These are phyloP conservation scores for Ophioninae sp. DNA, from an alignment of 2,888 invertebrate species.

Conservation along the genomic window DNA sequence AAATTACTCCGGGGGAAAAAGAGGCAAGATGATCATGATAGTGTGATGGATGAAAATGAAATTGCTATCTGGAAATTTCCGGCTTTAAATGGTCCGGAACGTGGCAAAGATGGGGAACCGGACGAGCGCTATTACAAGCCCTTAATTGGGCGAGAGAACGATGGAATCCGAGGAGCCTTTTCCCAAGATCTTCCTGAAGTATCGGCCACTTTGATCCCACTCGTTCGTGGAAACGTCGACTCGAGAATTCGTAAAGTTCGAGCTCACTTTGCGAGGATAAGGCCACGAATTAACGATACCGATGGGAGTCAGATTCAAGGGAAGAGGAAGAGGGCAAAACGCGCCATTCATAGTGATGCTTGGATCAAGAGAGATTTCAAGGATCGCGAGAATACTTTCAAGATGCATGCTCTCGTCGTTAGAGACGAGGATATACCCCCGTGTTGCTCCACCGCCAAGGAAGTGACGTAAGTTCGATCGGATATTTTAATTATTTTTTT, in stretches of 20 bases:
- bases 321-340: slow-evolving; percentile 27
- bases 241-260: slow-evolving; percentile 15
- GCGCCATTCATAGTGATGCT: slow-evolving; percentile 27
- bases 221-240: slow-evolving; percentile 8
- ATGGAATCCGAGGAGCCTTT: background rate
- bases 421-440: slow-evolving; percentile 67
- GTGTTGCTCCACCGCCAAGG: slow-evolving; percentile 63
- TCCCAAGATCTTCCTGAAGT: slow-evolving; percentile 22
- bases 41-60: slow-evolving; percentile 20
- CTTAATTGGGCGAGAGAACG: slow-evolving; percentile 11
- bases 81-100: slow-evolving; percentile 15
- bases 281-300: background rate
- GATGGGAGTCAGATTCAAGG: background rate
- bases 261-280: background rate
- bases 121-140: background rate
- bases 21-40: background rate
- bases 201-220: slow-evolving; percentile 24
- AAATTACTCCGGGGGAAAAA: background rate
- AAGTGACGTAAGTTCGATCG: slow-evolving; percentile 65
- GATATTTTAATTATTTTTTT: background rate
- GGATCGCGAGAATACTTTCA: slow-evolving; percentile 46
- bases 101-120: background rate
- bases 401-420: slow-evolving; percentile 69
- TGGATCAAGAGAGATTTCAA: slow-evolving; percentile 64
- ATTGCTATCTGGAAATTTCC: slow-evolving; percentile 24